A percentile compares a stretch with the other conserved stretches of the same genome.
These are phyloP conservation scores for Phodopus roborovskii DNA, from an alignment of 2,113 vertebrate species.

Conservation along the genomic window DNA sequence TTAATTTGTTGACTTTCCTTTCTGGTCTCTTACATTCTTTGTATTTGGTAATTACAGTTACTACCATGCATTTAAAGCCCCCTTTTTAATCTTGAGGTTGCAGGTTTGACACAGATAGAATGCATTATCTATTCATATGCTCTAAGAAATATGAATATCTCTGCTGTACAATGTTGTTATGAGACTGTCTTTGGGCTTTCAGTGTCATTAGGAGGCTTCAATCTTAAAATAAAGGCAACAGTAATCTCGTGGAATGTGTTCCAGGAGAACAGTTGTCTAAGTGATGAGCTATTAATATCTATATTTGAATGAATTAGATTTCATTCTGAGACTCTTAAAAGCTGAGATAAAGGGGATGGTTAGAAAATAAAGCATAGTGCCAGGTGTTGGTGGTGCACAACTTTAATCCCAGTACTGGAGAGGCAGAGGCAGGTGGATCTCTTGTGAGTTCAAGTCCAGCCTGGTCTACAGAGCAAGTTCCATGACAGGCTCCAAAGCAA, in stretches of 20 bases:
- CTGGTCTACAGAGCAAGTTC: too few species aligned
- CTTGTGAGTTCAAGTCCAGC: too few species aligned
- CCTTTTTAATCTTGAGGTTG: background rate
- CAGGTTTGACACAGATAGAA: background rate
- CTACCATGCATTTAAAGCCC: conserved; percentile 19
- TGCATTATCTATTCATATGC: background rate
- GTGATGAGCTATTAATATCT: conserved; percentile 46
- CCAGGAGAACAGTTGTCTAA: background rate
- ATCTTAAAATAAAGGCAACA: conserved; percentile 5
- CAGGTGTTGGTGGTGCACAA: too few species aligned
- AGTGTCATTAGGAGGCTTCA: conserved; percentile 16
- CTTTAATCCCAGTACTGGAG: too few species aligned
- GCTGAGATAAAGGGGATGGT: background rate
- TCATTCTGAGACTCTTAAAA: background rate
- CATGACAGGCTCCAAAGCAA: too few species aligned
- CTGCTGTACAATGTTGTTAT: background rate
- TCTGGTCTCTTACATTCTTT: conserved; percentile 40
- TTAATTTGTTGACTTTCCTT: conserved; percentile 3
- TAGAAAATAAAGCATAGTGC: background rate
- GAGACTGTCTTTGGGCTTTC: background rate
- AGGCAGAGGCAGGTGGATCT: too few species aligned
- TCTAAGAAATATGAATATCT: conserved; percentile 13
- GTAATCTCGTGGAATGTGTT: conserved; percentile 30
- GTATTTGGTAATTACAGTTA: conserved; percentile 27
- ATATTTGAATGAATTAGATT: conserved; percentile 13